A percentile compares a stretch with the other conserved stretches of the same genome.
These are phyloP conservation scores for Beaufortia kweichowensis DNA, from an alignment of 2,113 vertebrate genomes.

Conservation along the genomic window DNA sequence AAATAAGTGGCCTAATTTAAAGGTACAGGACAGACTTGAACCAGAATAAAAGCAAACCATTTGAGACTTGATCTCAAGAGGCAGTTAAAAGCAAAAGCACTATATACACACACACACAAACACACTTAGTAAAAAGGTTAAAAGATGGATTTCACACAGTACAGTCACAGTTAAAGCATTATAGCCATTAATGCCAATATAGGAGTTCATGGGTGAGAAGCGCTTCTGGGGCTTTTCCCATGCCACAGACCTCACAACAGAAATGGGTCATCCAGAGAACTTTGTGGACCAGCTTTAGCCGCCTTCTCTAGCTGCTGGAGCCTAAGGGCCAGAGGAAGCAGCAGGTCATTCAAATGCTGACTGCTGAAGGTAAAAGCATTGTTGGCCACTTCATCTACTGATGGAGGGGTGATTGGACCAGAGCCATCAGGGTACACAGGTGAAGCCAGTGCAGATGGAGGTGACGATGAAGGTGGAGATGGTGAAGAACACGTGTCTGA, in stretches of 20 bases:
- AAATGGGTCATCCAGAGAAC: slow-evolving; percentile 58
- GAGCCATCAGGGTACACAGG: slow-evolving; percentile 51
- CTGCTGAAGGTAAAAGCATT: slow-evolving; percentile 75
- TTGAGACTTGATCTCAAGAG: background rate
- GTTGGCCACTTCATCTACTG: slow-evolving; percentile 55
- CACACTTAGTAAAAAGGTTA: background rate
- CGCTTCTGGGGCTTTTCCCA: background rate
- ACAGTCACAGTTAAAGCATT: background rate
- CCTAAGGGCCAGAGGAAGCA: slow-evolving; percentile 72
- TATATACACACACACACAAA: background rate
- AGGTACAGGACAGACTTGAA: slow-evolving; percentile 36
- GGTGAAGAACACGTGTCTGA: slow-evolving; percentile 57
- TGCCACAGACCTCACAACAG: slow-evolving; percentile 43
- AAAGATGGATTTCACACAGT: background rate
- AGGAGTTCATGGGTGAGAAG: background rate
- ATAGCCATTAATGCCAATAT: background rate
- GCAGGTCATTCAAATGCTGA: slow-evolving; percentile 73
- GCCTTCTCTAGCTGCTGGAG: slow-evolving; percentile 72
- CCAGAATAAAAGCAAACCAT: background rate
- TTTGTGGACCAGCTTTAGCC: slow-evolving; percentile 42
- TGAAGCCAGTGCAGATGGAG: slow-evolving; percentile 51
- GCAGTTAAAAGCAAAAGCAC: slow-evolving; percentile 50
- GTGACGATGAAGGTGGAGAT: slow-evolving; percentile 57
- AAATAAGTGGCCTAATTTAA: slow-evolving; percentile 8
- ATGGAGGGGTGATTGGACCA: slow-evolving; percentile 55